phyloP scores from a whole-genome alignment of 2,797 vertebrate species.

The Chiroxiphia lanceolata region DNA sequence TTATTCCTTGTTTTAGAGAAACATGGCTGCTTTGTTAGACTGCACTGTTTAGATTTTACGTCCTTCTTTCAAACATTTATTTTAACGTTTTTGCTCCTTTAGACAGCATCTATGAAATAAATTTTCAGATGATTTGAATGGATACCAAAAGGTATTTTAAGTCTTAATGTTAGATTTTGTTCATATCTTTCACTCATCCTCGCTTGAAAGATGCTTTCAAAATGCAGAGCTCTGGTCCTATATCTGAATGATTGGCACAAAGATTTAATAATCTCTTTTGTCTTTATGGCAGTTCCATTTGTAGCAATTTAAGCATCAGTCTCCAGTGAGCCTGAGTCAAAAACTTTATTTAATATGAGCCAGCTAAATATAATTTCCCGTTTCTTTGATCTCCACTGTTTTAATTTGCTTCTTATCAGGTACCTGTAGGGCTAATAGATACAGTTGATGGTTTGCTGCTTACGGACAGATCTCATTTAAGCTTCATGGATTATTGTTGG shows the following conservation, averaged over 20 bases:
- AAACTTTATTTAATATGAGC: slow-evolving; percentile 59
- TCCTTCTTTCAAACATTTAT: not conserved
- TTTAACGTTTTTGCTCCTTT: slow-evolving; percentile 1
- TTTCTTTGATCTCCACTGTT: slow-evolving; percentile 59
- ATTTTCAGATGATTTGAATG: slow-evolving; percentile 22
- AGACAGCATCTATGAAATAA: not conserved
- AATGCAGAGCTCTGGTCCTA: slow-evolving; percentile 3
- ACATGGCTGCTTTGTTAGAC: not conserved
- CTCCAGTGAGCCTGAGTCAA: slow-evolving; percentile 46
- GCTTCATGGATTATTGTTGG: slow-evolving; percentile 24
- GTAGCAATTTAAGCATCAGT: slow-evolving; percentile 57
- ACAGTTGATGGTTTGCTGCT: slow-evolving; percentile 48
- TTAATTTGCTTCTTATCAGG: slow-evolving; percentile 65
- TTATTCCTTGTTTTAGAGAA: not conserved
- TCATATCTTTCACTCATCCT: not conserved
- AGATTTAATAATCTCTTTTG: slow-evolving; percentile 64
- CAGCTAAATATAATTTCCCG: slow-evolving; percentile 57
- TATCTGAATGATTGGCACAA: slow-evolving; percentile 40
- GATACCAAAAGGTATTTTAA: slow-evolving; percentile 35
- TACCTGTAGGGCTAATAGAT: slow-evolving; percentile 66
- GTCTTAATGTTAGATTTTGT: slow-evolving; percentile 14
- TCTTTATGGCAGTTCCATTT: slow-evolving; percentile 60
- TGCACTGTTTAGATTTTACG: not conserved
- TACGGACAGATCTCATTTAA: slow-evolving; percentile 20
- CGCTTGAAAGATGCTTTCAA: slow-evolving; percentile 26